These are phyloP conservation scores for Hiodon alosoides DNA, from an alignment of 2,113 vertebrate species.

Conservation along the genomic window DNA sequence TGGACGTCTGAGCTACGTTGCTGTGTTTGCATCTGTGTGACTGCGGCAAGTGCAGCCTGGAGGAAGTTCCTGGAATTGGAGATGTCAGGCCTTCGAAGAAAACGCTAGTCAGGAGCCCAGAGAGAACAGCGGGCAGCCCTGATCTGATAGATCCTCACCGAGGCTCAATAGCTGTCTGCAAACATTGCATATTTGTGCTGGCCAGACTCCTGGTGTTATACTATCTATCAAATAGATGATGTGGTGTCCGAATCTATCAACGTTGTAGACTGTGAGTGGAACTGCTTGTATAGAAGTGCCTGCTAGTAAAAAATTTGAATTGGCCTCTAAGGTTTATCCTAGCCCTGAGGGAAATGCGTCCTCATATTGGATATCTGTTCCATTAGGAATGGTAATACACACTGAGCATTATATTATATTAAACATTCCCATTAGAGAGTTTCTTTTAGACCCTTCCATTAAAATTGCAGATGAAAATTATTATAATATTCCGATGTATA, in stretches of 20 bases:
- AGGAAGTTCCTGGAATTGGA: constrained; percentile 9
- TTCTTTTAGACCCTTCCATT: no score
- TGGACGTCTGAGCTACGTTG: no score
- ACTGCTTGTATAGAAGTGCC: constrained; percentile 8
- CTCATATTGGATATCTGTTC: constrained; percentile 2
- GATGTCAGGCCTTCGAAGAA: no score
- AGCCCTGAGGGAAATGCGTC: background rate
- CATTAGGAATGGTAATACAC: background rate
- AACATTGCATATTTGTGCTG: constrained; percentile 25
- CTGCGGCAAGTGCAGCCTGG: background rate
- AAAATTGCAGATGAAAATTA: no score
- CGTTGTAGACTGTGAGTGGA: constrained; percentile 2
- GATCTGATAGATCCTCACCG: constrained; percentile 1
- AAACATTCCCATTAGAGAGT: no score
- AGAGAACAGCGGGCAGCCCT: background rate
- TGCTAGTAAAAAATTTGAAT: constrained; percentile 11
- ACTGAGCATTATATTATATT: no score
- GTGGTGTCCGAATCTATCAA: constrained; percentile 12
- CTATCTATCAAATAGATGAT: constrained; percentile 1
- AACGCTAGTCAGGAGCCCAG: background rate
- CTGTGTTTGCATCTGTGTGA: background rate
- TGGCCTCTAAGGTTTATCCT: constrained; percentile 14
- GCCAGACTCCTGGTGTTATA: constrained; percentile 22
- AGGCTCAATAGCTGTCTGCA: constrained; percentile 9
- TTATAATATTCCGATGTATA: no score